Percentiles rank a stretch among this genome's conserved stretches.
Conservation (phyloP, 2,888 invertebrate genomes). For the Salpingus planirostris region DNA sequence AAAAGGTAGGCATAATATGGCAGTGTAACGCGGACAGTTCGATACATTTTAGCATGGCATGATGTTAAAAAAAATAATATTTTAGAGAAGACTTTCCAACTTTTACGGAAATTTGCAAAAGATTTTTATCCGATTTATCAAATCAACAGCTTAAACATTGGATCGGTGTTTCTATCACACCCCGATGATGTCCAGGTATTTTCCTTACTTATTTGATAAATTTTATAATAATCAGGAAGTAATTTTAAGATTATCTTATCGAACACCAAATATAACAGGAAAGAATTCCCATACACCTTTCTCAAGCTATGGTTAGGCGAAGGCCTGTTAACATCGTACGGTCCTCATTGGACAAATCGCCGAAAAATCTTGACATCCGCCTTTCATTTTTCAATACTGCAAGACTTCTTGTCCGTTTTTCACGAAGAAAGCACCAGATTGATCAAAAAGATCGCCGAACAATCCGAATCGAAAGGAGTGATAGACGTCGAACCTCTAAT, state of each 20-base stretch:
- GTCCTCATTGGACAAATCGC: constrained; percentile 19
- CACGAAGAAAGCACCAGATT: constrained; percentile 18
- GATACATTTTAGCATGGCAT: no score
- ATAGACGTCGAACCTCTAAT: neutral
- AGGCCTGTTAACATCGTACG: constrained; percentile 18
- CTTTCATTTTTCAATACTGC: constrained; percentile 21
- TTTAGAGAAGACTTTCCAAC: no score
- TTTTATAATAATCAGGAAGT: neutral
- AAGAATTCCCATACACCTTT: constrained; percentile 13
- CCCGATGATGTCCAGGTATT: constrained; percentile 19
- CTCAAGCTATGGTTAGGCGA: constrained; percentile 18
- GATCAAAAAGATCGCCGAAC: constrained; percentile 9
- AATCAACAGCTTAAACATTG: constrained; percentile 8
- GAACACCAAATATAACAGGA: constrained; percentile 14
- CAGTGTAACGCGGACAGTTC: no score
- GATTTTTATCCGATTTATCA: constrained; percentile 16
- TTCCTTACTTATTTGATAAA: constrained; percentile 6
- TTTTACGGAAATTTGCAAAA: no score
- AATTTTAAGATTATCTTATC: constrained; percentile 11
- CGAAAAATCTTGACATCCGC: constrained; percentile 21
- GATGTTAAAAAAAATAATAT: no score
- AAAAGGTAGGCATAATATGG: no score
- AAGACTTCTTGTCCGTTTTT: constrained; percentile 18
- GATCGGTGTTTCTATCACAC: constrained; percentile 6
- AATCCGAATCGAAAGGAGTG: constrained; percentile 17